Evolutionary conservation across 2,113 vertebrate genomes (phyloP).

Genomic region (Gasterosteus nipponicus): DNA sequence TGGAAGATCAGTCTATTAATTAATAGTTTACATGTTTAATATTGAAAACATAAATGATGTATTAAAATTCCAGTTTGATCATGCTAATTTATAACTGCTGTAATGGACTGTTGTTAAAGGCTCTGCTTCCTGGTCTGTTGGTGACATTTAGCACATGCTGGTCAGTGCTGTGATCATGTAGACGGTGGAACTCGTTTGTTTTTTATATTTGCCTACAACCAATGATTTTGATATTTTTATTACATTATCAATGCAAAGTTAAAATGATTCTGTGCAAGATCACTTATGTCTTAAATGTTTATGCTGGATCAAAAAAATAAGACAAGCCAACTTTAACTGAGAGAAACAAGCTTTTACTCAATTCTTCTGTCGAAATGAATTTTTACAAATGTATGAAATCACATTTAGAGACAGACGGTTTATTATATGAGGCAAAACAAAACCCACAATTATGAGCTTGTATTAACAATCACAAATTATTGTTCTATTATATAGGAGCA

Average conservation of each 20-base stretch:
- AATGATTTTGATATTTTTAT: not conserved
- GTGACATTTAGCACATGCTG: slow-evolving; percentile 30
- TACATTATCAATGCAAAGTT: not conserved
- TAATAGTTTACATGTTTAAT: not conserved
- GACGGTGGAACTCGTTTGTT: not conserved
- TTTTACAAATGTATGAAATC: not conserved
- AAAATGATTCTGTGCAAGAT: not conserved
- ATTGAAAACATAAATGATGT: not conserved
- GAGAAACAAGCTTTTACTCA: not conserved
- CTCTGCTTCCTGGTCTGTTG: not conserved
- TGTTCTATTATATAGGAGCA: not conserved
- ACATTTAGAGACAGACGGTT: not conserved
- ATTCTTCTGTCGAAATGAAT: not conserved
- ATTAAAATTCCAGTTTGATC: not conserved
- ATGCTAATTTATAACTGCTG: not conserved
- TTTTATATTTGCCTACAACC: not conserved
- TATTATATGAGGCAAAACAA: not conserved
- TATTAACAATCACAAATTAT: not conserved
- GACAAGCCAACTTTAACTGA: not conserved
- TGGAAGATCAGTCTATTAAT: not conserved
- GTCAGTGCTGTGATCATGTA: slow-evolving; percentile 35
- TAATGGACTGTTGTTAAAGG: not conserved
- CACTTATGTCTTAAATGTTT: slow-evolving; percentile 1
- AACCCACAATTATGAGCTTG: not conserved
- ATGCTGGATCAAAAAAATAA: not conserved